Evolutionary conservation across 1,140 invertebrate species (phyloP).

Genomic region (Drosophila ogumai): DNA sequence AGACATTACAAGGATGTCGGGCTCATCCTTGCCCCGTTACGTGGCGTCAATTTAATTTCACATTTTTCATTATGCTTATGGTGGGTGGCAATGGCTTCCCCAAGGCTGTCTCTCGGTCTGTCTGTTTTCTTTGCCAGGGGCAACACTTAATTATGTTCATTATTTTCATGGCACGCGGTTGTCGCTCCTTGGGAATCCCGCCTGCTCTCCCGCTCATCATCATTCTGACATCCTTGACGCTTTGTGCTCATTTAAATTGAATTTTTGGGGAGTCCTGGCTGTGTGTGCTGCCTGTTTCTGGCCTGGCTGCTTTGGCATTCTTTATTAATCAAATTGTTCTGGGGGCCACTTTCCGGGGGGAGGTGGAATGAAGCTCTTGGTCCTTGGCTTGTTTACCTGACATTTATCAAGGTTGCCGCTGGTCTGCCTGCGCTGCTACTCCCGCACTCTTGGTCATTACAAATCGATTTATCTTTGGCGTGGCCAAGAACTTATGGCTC

Average conservation of each 20-base stretch:
- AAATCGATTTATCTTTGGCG: conserved; percentile 78
- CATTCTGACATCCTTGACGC: conserved; percentile 49
- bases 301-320: conserved; percentile 36
- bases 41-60: conserved; percentile 81
- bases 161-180: conserved; percentile 81
- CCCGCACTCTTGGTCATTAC: conserved; percentile 65
- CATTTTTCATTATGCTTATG: conserved; percentile 80
- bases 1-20: conserved; percentile 76
- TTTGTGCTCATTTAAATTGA: conserved; percentile 79
- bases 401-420: conserved; percentile 57
- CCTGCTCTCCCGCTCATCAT: conserved; percentile 17
- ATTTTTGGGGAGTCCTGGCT: conserved; percentile 52
- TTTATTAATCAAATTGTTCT: conserved; percentile 73
- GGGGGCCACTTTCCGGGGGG: conserved; percentile 29
- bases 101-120: conserved; percentile 16
- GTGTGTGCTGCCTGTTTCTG: conserved; percentile 1
- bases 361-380: conserved; percentile 8
- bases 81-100: conserved; percentile 5
- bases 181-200: conserved; percentile 23
- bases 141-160: conserved; percentile 83
- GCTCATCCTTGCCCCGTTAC: conserved; percentile 34
- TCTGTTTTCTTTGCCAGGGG: conserved; percentile 69
- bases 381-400: conserved; percentile 59
- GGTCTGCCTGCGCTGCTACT: neutral
- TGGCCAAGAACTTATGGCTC: conserved; percentile 69